Base-by-base conservation (phyloP, 2,113 vertebrate species). In the Antechinus stuartii region DNA sequence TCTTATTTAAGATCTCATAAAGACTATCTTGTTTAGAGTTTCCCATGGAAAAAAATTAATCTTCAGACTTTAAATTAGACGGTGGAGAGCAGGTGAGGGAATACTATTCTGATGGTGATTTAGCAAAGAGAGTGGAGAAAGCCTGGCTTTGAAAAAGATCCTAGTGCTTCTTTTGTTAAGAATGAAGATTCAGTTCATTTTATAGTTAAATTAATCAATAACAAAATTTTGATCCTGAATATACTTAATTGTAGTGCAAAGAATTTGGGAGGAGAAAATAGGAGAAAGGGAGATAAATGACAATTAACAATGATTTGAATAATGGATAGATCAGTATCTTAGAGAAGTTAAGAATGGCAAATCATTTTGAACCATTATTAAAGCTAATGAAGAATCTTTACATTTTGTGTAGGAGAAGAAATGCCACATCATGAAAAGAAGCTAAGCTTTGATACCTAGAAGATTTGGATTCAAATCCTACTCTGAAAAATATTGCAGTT, bases 211-310 rank as follows among this genome's bases (percentile, higher is more conserved):
- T 94, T 57, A 50, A 8, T 14, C 42, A 89, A 91, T 3, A 91
- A 26, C 26, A 24, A 2, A 42, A 95, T 19, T 54, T 89, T 93
- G 90, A 89, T 23, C 92, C 27, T 50, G n/a, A 96, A 91, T 84
- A 42, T 42, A 52, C 90, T 27, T 42, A 90, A 0, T 92, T 97
- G 26, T 84, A 42, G 94, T 89, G 94, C 54, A 95, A 97, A 95
- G 47, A 95, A 93, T n/a, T 94, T 91, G 49, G n/a, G 91, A 57
- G 35, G n/a, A 92, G 6, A 91, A 94, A 89, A 53, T 1, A 91
- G n/a, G 16, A 91, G 95, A 90, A 35, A 54, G 46, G 3, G 30
- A 61, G 46, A 76, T 14, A 92, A 94, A 24, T 26, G 12, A 53
- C 4, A 19, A 92, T n/a, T 2, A 84, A 76, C n/a, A 76, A 42